Base-by-base conservation (phyloP, 1,140 invertebrate species). In the Copidosoma floridanum region DNA sequence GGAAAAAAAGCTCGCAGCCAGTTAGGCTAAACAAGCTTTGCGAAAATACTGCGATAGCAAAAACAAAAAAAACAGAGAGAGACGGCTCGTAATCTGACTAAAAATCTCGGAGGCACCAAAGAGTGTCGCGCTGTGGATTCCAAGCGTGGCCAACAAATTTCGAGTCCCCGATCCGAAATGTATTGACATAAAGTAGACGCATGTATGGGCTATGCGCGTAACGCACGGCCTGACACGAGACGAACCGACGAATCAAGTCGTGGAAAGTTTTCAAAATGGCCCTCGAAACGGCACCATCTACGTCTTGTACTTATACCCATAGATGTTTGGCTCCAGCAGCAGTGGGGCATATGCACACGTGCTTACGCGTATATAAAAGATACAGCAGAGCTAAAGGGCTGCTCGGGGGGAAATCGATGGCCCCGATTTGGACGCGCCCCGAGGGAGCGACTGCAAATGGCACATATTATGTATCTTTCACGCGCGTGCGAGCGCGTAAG, bases 401-500 rank as follows among this genome's bases (percentile, higher is more conserved):
- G 21, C 21, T 1, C 27, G 21, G 47, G n/a, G n/a, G n/a, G n/a
- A n/a, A n/a, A 50, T 50, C 47, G 29, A 47, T 52, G 24, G n/a
- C 8, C 4, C 27, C 27, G 20, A 51, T 51, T 51, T 32, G 11
- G 26, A 47, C 12, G 38, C 38, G 38, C n/a, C n/a, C n/a, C n/a
- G n/a, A n/a, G n/a, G n/a, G n/a, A n/a, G n/a, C 38, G 14, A 3
- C 38, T 27, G 26, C 3, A 29, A 18, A 21, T 18, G 27, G n/a
- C n/a, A n/a, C n/a, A n/a, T n/a, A n/a, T n/a, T 50, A 29, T 54
- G 52, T 54, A 54, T 43, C 24, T 54, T 54, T 54, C 24, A 29
- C 40, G 38, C 26, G 23, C n/a, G 18, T 20, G 41, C 41, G 41
- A 20, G 41, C 21, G 35, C 46, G 20, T 38, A 26, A 26, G 11